phyloP scores from a whole-genome alignment of 2,888 invertebrate genomes.

The Lamproptera curius region DNA sequence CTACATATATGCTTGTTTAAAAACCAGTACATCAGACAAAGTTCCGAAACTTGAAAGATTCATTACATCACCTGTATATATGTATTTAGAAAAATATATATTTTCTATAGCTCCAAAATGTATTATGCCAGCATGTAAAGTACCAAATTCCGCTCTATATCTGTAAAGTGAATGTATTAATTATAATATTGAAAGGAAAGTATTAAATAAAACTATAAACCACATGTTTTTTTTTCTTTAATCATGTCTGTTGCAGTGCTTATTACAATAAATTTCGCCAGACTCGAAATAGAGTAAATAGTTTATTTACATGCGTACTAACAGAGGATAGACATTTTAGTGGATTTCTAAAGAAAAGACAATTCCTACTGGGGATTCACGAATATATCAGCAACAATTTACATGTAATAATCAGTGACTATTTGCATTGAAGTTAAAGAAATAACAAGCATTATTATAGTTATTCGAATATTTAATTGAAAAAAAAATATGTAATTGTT shows the following conservation, averaged over 20 bases:
- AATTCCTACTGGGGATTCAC: conserved; percentile 35
- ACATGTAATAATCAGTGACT: not conserved
- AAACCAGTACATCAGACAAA: too few species aligned
- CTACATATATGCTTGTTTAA: too few species aligned
- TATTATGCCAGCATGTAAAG: too few species aligned
- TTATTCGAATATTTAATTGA: not conserved
- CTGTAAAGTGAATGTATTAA: too few species aligned
- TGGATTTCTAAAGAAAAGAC: conserved; percentile 44
- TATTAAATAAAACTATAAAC: conserved; percentile 11
- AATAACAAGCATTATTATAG: too few species aligned
- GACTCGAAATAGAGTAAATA: conserved; percentile 56
- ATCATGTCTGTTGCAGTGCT: conserved; percentile 50
- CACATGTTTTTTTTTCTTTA: conserved; percentile 14
- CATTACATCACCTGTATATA: too few species aligned
- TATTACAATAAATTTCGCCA: conserved; percentile 54
- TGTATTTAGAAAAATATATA: too few species aligned
- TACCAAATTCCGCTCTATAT: too few species aligned
- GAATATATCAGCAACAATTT: not conserved
- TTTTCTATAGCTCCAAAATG: too few species aligned
- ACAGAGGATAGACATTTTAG: conserved; percentile 30
- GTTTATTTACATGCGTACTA: conserved; percentile 50
- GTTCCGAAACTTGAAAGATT: too few species aligned
- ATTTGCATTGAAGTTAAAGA: not conserved
- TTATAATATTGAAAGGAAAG: too few species aligned
- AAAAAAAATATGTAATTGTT: not conserved